These are phyloP conservation scores for Conus canariensis DNA, from an alignment of 2,888 invertebrate species.

Conservation along the genomic window DNA sequence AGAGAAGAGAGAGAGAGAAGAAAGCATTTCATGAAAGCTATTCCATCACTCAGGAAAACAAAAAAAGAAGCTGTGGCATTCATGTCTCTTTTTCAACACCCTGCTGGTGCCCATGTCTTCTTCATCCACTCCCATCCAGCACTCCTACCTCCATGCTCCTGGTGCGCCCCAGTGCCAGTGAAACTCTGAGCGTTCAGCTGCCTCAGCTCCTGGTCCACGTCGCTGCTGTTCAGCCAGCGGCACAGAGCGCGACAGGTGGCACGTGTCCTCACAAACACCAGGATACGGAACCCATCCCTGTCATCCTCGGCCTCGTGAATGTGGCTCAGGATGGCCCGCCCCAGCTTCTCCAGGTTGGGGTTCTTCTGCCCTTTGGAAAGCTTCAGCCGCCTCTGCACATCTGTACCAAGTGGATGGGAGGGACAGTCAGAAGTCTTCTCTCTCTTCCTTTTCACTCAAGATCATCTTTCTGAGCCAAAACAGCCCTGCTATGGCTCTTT, in stretches of 20 bases:
- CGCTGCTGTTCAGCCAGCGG: conserved; percentile 53
- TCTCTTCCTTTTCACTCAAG: too few relatives aligned
- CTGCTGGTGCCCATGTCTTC: too few relatives aligned
- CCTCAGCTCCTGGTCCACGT: conserved; percentile 42
- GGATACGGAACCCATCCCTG: conserved; percentile 52
- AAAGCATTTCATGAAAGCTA: too few relatives aligned
- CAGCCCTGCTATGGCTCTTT: too few relatives aligned
- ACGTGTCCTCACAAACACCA: conserved; percentile 65
- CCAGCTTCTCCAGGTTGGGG: conserved; percentile 34
- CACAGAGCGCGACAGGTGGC: conserved; percentile 61
- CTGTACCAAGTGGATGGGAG: neutral
- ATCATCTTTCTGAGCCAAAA: too few relatives aligned
- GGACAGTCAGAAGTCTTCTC: too few relatives aligned
- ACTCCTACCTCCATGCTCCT: conserved; percentile 53
- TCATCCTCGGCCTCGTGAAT: neutral
- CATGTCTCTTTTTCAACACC: too few relatives aligned
- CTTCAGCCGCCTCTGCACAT: conserved; percentile 32
- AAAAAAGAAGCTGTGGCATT: too few relatives aligned
- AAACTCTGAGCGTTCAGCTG: conserved; percentile 50
- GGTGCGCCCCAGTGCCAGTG: conserved; percentile 53
- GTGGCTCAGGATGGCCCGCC: neutral
- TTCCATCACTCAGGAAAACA: too few relatives aligned
- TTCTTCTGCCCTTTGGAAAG: neutral
- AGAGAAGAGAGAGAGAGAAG: too few relatives aligned
- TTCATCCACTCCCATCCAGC: neutral